A percentile compares a stretch with the other conserved stretches of the same genome.
phyloP scores from a whole-genome alignment of 30 jellyfish, hydroid and myxozoan genomes.

The Cassiopea andromeda region DNA sequence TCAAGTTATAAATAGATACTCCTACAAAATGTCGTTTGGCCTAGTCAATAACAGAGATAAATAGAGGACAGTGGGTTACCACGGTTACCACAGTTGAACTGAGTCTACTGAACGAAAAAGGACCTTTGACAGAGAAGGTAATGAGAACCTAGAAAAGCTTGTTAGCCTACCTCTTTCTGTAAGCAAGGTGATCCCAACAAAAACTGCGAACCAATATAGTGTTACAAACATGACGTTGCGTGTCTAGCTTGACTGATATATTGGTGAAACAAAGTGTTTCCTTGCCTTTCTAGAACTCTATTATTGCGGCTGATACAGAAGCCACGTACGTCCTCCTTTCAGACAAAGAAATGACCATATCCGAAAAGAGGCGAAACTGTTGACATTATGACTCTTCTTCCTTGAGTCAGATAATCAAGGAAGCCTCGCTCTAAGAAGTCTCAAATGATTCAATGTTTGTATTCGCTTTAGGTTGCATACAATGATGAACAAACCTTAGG shows the following conservation, averaged over 20 bases:
- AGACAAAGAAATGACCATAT: neutral
- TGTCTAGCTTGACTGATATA: neutral
- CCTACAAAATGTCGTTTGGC: too few relatives aligned
- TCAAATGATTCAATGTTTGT: constrained; percentile 1
- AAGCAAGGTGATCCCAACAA: neutral
- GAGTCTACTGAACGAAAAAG: too few relatives aligned
- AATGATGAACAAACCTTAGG: neutral
- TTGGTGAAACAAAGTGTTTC: neutral
- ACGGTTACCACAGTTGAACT: too few relatives aligned
- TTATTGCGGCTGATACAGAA: neutral
- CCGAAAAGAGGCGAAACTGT: neutral
- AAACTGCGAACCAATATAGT: neutral
- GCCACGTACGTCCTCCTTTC: neutral
- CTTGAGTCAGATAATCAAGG: neutral
- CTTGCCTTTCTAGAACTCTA: neutral
- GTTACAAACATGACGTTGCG: neutral
- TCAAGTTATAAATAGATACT: too few relatives aligned
- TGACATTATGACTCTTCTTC: neutral
- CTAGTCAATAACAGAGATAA: too few relatives aligned
- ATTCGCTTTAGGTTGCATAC: neutral
- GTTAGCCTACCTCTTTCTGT: neutral
- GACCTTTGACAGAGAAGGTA: too few relatives aligned
- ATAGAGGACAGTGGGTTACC: too few relatives aligned
- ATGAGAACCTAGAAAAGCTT: neutral
- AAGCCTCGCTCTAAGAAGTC: neutral